phyloP scores from a whole-genome alignment of 2,797 vertebrate species.

The Gobio occitaniae region DNA sequence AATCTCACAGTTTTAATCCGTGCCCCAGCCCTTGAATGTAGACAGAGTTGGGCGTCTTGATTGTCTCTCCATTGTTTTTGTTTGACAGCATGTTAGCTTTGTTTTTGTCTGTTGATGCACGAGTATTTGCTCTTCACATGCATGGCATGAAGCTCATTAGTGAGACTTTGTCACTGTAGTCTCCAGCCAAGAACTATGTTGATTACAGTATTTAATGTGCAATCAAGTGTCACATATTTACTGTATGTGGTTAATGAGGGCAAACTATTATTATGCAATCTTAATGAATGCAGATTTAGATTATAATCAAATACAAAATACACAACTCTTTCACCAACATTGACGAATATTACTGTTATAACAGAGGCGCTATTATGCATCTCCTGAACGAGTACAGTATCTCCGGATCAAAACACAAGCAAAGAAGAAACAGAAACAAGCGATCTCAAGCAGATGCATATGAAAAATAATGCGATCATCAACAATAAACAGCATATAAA shows the following conservation, averaged over 20 bases:
- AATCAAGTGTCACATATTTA: conserved; percentile 27
- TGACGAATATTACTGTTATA: no score
- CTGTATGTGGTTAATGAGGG: conserved; percentile 10
- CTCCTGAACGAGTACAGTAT: no score
- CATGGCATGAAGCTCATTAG: conserved; percentile 47
- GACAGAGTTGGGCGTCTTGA: conserved; percentile 33
- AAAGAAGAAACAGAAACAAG: no score
- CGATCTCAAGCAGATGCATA: no score
- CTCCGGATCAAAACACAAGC: no score
- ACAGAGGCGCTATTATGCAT: no score
- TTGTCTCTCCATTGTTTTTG: conserved; percentile 54
- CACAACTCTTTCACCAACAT: background rate
- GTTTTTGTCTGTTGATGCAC: conserved; percentile 48
- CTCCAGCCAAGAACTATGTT: conserved; percentile 33
- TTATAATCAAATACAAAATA: background rate
- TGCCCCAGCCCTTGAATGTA: conserved; percentile 28
- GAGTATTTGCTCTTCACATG: conserved; percentile 57
- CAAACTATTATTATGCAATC: background rate
- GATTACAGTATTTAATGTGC: conserved; percentile 27
- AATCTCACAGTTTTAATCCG: conserved; percentile 48
- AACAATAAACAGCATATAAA: no score
- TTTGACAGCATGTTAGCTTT: conserved; percentile 51
- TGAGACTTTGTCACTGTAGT: conserved; percentile 27
- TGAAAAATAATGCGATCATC: no score
- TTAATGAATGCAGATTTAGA: background rate